These are phyloP conservation scores for Drosophila gaucha DNA, from an alignment of 2,888 invertebrate species.

Conservation along the genomic window DNA sequence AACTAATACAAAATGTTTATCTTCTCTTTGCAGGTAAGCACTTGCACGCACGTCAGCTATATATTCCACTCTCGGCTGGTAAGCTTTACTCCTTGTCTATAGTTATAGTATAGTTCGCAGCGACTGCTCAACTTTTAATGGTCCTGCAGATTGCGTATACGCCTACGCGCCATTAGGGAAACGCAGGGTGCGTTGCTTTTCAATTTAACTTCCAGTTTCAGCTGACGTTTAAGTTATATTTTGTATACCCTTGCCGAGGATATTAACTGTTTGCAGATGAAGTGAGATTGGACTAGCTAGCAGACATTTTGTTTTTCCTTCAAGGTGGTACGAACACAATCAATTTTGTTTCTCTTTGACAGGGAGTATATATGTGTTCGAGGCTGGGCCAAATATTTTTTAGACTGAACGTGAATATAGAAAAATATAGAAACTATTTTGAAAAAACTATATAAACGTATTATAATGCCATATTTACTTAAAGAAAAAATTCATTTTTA, in stretches of 20 bases:
- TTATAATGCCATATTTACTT: too few species aligned
- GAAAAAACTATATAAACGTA: too few species aligned
- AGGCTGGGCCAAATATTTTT: too few species aligned
- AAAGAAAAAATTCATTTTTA: too few species aligned
- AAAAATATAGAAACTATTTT: too few species aligned
- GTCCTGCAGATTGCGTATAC: constrained; percentile 59
- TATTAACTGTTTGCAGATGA: background rate
- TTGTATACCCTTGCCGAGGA: background rate
- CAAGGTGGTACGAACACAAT: too few species aligned
- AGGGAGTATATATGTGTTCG: too few species aligned
- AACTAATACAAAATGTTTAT: background rate
- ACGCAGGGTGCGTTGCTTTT: constrained; percentile 23
- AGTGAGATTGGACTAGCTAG: too few species aligned
- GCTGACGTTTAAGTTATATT: constrained; percentile 15
- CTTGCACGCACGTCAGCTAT: background rate
- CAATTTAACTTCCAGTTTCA: constrained; percentile 19
- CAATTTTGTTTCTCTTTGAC: too few species aligned
- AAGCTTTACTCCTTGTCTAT: background rate
- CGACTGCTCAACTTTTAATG: constrained; percentile 35
- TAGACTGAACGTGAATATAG: too few species aligned
- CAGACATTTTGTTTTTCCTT: too few species aligned
- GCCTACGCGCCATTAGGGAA: constrained; percentile 51
- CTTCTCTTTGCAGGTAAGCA: constrained; percentile 42
- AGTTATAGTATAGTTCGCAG: background rate
- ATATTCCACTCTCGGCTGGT: background rate